Evolutionary conservation across 2,113 vertebrate species (phyloP).

Genomic region (human (Homo sapiens)): DNA sequence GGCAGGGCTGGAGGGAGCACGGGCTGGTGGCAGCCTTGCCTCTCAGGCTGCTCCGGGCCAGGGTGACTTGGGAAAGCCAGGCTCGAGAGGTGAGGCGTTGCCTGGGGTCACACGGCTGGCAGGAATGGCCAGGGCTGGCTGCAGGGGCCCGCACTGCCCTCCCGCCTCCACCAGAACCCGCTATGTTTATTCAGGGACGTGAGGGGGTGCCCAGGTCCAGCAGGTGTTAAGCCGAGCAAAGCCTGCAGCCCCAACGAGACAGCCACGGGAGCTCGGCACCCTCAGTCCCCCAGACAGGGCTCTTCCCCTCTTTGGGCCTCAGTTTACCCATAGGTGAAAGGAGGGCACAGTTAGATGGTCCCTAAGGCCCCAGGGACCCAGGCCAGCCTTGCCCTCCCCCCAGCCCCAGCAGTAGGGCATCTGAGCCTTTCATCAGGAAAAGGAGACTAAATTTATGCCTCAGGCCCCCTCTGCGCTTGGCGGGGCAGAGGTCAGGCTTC

Average conservation of each 20-base stretch:
- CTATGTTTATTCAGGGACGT: neutral
- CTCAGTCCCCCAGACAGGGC: neutral
- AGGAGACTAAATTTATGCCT: slow-evolving; percentile 72
- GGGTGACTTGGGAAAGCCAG: neutral
- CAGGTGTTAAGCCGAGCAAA: neutral
- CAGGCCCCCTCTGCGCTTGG: slow-evolving; percentile 32
- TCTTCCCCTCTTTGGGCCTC: neutral
- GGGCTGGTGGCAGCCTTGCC: neutral
- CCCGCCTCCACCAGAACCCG: neutral
- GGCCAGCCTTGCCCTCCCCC: neutral
- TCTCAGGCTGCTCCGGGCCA: neutral
- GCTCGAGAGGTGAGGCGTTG: neutral
- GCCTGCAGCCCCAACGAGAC: neutral
- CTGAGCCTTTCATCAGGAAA: slow-evolving; percentile 63
- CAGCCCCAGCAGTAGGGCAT: neutral
- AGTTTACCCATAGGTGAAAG: neutral
- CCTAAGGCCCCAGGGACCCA: neutral
- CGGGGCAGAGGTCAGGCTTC: slow-evolving; percentile 87
- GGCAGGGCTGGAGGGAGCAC: neutral
- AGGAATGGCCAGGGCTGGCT: neutral
- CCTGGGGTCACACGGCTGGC: neutral
- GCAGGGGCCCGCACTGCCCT: neutral
- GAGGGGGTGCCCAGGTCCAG: neutral
- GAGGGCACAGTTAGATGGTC: too few relatives aligned
- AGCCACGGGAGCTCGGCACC: fast-evolving